A percentile compares a stretch with the other conserved stretches of the same genome.
These are phyloP conservation scores for Danio choprae DNA, from an alignment of 2,797 vertebrate genomes.

Conservation along the genomic window DNA sequence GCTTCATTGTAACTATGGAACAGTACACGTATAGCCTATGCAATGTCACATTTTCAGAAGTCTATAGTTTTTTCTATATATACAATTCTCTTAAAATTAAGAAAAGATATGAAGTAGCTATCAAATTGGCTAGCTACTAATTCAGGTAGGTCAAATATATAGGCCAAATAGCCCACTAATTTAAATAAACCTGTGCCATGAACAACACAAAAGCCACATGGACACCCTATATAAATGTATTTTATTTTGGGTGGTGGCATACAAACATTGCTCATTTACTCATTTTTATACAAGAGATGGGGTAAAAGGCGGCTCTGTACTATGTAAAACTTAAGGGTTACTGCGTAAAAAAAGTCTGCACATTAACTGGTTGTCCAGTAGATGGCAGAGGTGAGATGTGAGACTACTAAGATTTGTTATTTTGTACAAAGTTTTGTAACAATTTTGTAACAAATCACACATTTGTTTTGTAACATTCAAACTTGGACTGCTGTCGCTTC, in stretches of 20 bases:
- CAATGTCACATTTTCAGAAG: too few species aligned
- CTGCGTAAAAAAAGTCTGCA: too few species aligned
- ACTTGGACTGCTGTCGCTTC: not conserved
- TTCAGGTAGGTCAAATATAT: too few species aligned
- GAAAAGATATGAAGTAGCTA: too few species aligned
- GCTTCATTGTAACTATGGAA: too few species aligned
- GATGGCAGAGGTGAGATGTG: slow-evolving; percentile 40
- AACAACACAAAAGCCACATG: not conserved
- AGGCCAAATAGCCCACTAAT: not conserved
- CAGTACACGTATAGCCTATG: too few species aligned
- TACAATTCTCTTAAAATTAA: too few species aligned
- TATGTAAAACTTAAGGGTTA: not conserved
- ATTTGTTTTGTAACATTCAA: not conserved
- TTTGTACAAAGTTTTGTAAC: not conserved
- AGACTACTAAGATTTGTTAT: not conserved
- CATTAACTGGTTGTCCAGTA: slow-evolving; percentile 44
- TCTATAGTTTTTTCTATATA: too few species aligned
- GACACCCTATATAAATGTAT: not conserved
- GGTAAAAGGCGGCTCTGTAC: not conserved
- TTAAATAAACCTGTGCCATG: not conserved
- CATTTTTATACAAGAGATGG: not conserved
- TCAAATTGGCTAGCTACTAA: too few species aligned
- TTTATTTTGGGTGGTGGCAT: not conserved
- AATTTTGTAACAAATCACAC: too few species aligned
- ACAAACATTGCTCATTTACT: not conserved